Evolutionary conservation across 2,888 invertebrate species (phyloP), one percentile per base, ranked within the genome.

Genomic region (Chrysodeixis includens): DNA sequence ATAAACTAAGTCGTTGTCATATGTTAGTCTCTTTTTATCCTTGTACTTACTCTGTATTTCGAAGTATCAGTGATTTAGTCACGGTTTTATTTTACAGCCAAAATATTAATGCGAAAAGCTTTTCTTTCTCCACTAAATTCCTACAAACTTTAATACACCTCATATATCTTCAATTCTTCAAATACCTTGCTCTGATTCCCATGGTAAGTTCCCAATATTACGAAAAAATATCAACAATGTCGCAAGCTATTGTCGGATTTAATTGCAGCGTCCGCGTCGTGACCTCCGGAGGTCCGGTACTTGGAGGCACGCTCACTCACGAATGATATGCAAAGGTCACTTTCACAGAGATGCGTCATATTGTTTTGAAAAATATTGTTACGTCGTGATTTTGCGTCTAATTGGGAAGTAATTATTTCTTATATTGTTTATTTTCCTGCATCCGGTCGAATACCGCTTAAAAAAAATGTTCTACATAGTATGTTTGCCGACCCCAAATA

Each of bases 201-300:
- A 80, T 30, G 55, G 30, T 44, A 58, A 53, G 62, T 80, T 71
- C 71, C 53, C 67, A 80, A 79, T 79, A 77, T 70, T 67, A 74
- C 20, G 65, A 66, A 66, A 67, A 67, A 40, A 67, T 70, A 68
- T 70, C 58, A 54, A 26, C 30, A 6, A 53, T 79, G 78, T 68
- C 55, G 69, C 58, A 80, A 79, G 44, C 57, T 57, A 80, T 71
- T 80, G 78, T 78, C 59, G 16, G n/a, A 18, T 66, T 66, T 79
- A 76, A 77, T 71, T 69, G 62, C 66, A 9, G 10, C 40, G 10
- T 58, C 66, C 8, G 10, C 40, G 10, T 58, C 64, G 62, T 70
- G 74, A 67, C 79, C 79, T 73, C 69, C 55, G 26, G 26, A 26
- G n/a, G 26, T 26, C 26, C 26, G 18, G 61, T 26, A 35, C 20